phyloP scores from a whole-genome alignment of 2,113 vertebrate genomes.

The Penelope pileata region DNA sequence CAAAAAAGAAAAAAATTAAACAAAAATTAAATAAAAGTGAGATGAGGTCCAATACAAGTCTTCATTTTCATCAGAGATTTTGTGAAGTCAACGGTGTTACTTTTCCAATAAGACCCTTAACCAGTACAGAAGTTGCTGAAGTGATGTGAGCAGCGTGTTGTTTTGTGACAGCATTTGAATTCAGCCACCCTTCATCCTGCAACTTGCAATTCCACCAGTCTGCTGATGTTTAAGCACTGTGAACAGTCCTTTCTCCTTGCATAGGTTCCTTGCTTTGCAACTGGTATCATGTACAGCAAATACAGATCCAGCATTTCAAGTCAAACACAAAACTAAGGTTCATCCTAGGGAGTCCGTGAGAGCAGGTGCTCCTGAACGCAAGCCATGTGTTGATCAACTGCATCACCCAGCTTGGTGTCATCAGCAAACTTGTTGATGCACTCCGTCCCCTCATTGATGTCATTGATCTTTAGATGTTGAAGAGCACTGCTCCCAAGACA shows the following conservation, averaged over 20 bases:
- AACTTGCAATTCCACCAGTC: background rate
- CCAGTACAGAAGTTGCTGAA: background rate
- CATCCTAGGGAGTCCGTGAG: background rate
- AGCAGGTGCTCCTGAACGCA: background rate
- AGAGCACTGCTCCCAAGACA: no score
- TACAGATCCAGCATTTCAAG: background rate
- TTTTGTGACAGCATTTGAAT: background rate
- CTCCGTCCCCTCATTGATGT: no score
- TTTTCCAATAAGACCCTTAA: background rate
- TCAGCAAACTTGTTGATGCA: no score
- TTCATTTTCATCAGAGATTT: background rate
- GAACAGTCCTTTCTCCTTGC: background rate
- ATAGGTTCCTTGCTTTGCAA: background rate
- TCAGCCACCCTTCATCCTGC: background rate
- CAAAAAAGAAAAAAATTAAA: background rate
- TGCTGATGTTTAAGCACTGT: background rate
- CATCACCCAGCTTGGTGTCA: no score
- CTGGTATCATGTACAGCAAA: background rate
- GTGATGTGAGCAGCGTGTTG: background rate
- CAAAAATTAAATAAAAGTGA: background rate
- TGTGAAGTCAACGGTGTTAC: background rate
- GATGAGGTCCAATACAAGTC: background rate
- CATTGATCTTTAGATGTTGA: no score
- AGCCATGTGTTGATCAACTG: rapidly evolving
- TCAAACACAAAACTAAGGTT: background rate